Evolutionary conservation across 2,113 vertebrate genomes (phyloP), one percentile per base, ranked within the genome.

Genomic region (Calidris pugnax): DNA sequence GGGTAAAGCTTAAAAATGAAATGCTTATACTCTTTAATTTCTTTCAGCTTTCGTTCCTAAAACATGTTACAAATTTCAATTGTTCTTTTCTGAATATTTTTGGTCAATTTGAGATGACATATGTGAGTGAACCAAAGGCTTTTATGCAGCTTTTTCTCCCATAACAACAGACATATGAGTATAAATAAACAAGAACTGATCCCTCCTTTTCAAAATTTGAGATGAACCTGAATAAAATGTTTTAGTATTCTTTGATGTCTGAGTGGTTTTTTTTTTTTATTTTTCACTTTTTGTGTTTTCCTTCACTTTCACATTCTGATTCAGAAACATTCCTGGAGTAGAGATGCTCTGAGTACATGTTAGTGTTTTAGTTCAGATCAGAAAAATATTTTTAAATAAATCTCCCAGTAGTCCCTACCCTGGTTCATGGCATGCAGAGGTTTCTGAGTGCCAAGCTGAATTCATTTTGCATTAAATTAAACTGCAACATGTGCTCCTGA

Each of bases 261-360:
- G 37, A 37, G 5, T 35, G 18, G n/a, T n/a, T n/a, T n/a, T 0
- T 12, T 62, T 72, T 56, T 72, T 71, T n/a, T 62, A 41, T 45
- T 93, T 78, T 93, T 90, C 39, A 48, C 6, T 83, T 85, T 73
- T 66, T 57, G 4, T 60, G 33, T 56, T 9, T 50, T 82, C 23
- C 62, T 75, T 85, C 48, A 47, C 13, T 85, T 89, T 57, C 12
- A 80, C 24, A 51, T 81, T 94, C 57, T 82, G 35, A 87, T 30
- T 87, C 37, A 75, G 67, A 55, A 83, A 17, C 17, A 13, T 79
- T 57, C 14, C 22, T 37, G 1, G 4, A 55, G 16, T 21, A 69
- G 32, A 69, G 33, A 10, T 2, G 0, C 9, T 73, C 33, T 22
- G 43, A 7, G 16, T 26, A 7, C 12, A 28, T 2, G 0, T 33